Evolutionary conservation across 2,888 invertebrate species (phyloP), one percentile per base, ranked within the genome.

Genomic region (Lacanobia oleracea): DNA sequence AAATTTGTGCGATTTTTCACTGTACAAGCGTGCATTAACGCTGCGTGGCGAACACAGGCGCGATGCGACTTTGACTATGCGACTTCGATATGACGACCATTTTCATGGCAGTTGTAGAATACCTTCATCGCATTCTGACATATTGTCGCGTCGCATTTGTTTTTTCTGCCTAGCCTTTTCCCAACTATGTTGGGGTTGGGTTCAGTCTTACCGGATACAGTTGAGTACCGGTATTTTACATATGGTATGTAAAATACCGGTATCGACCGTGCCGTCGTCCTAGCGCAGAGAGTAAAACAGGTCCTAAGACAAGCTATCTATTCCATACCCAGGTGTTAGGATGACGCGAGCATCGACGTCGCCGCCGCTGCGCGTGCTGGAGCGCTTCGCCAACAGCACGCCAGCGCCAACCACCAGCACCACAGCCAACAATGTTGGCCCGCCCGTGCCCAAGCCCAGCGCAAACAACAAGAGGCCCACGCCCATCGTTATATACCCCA

Each of bases 401-500:
- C 81, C 90, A 2, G 80, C 91, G 18, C 75, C 90, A 37, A 87
- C 89, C 50, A 86, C 91, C 9, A 72, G 91, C 27, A 86, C 92
- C 45, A 86, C 92, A 2, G 68, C 91, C 27, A 86, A 91, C 59
- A 88, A 85, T 81, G 90, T 88, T 68, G 89, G 89, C 16, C 84
- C 89, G 10, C 76, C 88, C 5, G 92, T 92, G 18, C 92, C 91
- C 70, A 95, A 94, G 78, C 89, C 92, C 56, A 90, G 85, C 72
- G 83, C 91, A 72, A 94, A 92, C 86, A 97, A 97, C 89, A 98
- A 98, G 92, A 96, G 97, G 87, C 97, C 98, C 75, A 97, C 93
- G 9, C 93, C 97, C 45, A 97, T 98, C 89, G 96, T 97, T 86
- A 97, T 98, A 72, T 90, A 91, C 63, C 89, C 90, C 18, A 87